phyloP scores from a whole-genome alignment of 2,888 invertebrate species.

The Nephrotoma guestfalica region DNA sequence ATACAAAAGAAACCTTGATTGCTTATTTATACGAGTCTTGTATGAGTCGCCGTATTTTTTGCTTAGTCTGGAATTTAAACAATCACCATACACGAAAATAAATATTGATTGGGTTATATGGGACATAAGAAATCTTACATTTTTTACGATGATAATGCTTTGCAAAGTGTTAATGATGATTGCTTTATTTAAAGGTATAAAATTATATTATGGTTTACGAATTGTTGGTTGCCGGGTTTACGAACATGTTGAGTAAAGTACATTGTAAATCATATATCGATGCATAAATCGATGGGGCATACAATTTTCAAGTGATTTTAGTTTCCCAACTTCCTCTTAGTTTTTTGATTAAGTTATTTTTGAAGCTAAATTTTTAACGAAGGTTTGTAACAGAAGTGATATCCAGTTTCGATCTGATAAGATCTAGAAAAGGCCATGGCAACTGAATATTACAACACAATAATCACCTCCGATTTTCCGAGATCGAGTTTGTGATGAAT shows the following conservation, averaged over 20 bases:
- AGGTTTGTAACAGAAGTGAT: no score
- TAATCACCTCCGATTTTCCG: no score
- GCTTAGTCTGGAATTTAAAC: neutral
- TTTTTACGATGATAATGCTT: neutral
- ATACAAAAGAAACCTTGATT: neutral
- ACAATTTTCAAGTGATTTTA: no score
- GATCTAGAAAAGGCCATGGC: no score
- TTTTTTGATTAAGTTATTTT: no score
- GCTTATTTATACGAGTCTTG: neutral
- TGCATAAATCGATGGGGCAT: no score
- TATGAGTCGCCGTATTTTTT: neutral
- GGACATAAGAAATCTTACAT: neutral
- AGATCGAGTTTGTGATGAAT: no score
- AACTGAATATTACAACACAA: no score
- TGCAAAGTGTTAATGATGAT: neutral
- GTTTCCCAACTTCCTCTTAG: no score
- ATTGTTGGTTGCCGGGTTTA: neutral
- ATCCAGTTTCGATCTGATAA: no score
- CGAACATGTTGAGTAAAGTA: neutral
- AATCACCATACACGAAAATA: neutral
- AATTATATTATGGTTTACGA: neutral
- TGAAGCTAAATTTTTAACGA: no score
- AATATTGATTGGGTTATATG: neutral
- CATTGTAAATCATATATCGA: neutral
- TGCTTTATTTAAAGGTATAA: neutral